These are phyloP conservation scores for Limanda limanda DNA, from an alignment of 2,113 vertebrate species.

Conservation along the genomic window DNA sequence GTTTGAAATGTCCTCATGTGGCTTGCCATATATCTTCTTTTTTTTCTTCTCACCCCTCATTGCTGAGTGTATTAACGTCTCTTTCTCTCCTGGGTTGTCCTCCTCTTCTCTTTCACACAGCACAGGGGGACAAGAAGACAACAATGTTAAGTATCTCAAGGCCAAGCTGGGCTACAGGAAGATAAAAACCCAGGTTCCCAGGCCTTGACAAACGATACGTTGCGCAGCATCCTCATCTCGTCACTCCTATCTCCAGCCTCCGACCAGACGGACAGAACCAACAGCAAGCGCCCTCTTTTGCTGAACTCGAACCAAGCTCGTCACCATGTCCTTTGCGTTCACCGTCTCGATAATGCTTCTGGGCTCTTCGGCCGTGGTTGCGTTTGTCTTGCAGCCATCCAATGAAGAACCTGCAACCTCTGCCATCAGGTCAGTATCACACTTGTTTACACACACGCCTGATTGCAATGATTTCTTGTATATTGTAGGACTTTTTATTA, in stretches of 20 bases:
- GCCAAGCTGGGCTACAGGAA: conserved; percentile 67
- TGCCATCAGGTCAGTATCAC: conserved; percentile 65
- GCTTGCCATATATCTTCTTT: no score
- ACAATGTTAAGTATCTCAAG: conserved; percentile 85
- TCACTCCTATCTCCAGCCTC: conserved; percentile 44
- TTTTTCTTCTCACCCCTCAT: no score
- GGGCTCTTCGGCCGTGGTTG: conserved; percentile 55
- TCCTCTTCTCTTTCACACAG: conserved; percentile 71
- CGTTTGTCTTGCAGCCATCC: conserved; percentile 68
- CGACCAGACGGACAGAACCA: conserved; percentile 20
- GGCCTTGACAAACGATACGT: conserved; percentile 66
- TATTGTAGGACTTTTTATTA: no score
- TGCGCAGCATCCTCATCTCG: conserved; percentile 50
- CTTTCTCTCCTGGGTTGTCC: conserved; percentile 31
- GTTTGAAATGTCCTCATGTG: no score
- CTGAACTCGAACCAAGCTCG: background rate
- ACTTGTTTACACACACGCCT: background rate
- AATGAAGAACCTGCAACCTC: conserved; percentile 36
- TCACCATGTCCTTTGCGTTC: conserved; percentile 64
- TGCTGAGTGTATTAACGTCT: background rate
- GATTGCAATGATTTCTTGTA: no score
- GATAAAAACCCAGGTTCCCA: conserved; percentile 84
- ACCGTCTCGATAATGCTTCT: conserved; percentile 51
- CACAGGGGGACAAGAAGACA: conserved; percentile 68
- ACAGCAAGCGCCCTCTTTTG: background rate